Base-by-base conservation (phyloP, 2,797 vertebrate species). In the Manis crassicaudata region DNA sequence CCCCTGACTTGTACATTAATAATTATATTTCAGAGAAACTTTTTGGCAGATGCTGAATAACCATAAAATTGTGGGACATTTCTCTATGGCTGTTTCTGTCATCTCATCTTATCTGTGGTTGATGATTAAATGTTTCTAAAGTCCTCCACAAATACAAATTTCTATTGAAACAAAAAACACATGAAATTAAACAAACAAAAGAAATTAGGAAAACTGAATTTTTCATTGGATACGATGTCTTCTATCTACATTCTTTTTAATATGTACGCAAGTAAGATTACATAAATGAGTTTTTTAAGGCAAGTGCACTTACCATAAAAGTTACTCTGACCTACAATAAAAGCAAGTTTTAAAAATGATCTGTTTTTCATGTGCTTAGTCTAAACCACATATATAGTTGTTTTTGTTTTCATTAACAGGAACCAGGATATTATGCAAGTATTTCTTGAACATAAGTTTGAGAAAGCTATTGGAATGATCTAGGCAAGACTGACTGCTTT, bases 381-480 rank as follows among this genome's bases (percentile, higher is more conserved):
- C 75, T 65, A 79, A 93, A 67, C 17, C 63, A 82, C 32, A 79
- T 92, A 46, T 10, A 16, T 56, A 65, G 40, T 87, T 43, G 29
- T 21, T 88, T 91, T 56, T 94, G 52, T 95, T 97, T 90, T 90
- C 23, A 75, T n/a, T 54, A 95, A 76, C 29, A 79, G 25, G 5
- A 88, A 88, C 27, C 7, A 92, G 43, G 84, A 91, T 90, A 35
- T 80, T 90, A 86, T 92, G 43, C 20, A 92, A 96, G 92, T 73
- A 70, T 88, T 89, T 58, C 72, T 54, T 96, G 84, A 97, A 91
- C 60, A 92, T 97, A 92, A 95, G 92, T 89, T 95, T 89, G 72
- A 67, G 62, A 79, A 56, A 58, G 17, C 83, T 54, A 95, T 75
- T 68, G 54, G 5, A 91, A 96, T 37, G 56, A 35, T 70, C 67